Percentiles rank a stretch among this genome's conserved stretches.
Conservation (phyloP, 2,797 vertebrate genomes). For the Mallotus villosus region DNA sequence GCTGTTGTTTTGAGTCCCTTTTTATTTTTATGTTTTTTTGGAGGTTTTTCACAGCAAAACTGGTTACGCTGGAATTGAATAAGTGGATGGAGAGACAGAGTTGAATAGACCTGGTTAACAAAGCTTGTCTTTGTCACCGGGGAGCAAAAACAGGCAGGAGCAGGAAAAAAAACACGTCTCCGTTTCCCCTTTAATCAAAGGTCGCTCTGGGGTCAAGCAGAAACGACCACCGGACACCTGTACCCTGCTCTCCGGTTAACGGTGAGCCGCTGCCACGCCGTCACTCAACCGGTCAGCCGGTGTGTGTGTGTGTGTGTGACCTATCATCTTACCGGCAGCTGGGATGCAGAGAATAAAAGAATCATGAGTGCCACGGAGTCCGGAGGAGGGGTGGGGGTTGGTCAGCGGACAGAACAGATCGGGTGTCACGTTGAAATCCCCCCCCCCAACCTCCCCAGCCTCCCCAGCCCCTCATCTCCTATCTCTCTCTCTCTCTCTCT, state of each 20-base stretch:
- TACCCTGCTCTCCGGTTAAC: slow-evolving; percentile 37
- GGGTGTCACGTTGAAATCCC: slow-evolving; percentile 42
- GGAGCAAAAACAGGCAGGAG: not conserved
- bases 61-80: slow-evolving; percentile 39
- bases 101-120: too few species aligned
- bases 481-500: not conserved
- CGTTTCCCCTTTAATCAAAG: slow-evolving; percentile 46
- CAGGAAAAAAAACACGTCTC: slow-evolving; percentile 18
- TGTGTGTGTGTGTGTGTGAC: slow-evolving; percentile 23
- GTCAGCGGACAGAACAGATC: slow-evolving; percentile 61
- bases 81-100: slow-evolving; percentile 7
- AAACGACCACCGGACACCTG: slow-evolving; percentile 62
- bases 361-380: slow-evolving; percentile 26
- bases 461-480: not conserved
- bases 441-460: not conserved
- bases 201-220: slow-evolving; percentile 52
- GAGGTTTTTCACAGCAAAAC: slow-evolving; percentile 42
- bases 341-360: slow-evolving; percentile 59
- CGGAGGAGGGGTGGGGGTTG: not conserved
- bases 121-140: too few species aligned
- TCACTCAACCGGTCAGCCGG: slow-evolving; percentile 22
- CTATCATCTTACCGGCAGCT: slow-evolving; percentile 70
- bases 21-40: slow-evolving; percentile 23
- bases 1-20: not conserved
- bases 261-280: slow-evolving; percentile 22